Evolutionary conservation across 2,797 vertebrate species (phyloP).

Genomic region (Anguilla pacifica): DNA sequence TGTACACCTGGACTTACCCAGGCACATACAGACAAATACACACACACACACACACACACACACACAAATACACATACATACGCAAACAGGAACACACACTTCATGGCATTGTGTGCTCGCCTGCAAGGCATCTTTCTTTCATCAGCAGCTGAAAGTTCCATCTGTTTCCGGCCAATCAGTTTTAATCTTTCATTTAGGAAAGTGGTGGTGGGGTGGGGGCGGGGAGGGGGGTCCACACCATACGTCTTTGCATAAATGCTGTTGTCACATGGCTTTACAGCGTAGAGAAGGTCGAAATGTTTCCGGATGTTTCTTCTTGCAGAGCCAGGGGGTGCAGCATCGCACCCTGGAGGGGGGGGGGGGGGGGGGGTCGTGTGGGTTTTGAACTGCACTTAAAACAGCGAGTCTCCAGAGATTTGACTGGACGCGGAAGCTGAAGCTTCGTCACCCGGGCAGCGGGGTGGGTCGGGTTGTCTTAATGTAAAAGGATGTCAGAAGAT

Average conservation of each 20-base stretch:
- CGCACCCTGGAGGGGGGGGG: neutral
- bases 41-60: conserved; percentile 14
- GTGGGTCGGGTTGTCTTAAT: conserved; percentile 51
- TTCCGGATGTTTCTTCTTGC: neutral
- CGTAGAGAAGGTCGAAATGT: neutral
- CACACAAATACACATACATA: neutral
- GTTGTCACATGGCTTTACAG: neutral
- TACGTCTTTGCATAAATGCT: neutral
- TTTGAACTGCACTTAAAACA: conserved; percentile 30
- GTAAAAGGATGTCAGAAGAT: conserved; percentile 45
- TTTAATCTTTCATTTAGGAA: neutral
- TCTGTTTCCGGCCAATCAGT: neutral
- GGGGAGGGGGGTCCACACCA: too few relatives aligned
- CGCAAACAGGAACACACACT: neutral
- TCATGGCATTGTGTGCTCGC: neutral
- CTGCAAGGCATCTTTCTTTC: neutral
- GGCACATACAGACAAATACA: too few relatives aligned
- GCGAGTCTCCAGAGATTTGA: conserved; percentile 39
- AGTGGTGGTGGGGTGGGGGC: neutral
- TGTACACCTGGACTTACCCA: too few relatives aligned
- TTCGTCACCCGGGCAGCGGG: conserved; percentile 1
- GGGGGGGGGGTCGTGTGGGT: neutral
- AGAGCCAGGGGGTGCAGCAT: neutral
- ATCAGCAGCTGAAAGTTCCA: neutral
- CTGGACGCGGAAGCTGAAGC: conserved; percentile 39